Percentiles rank a stretch among this genome's conserved stretches.
These are phyloP conservation scores for Drosophila niveifrons DNA, from an alignment of 2,888 invertebrate genomes.

Conservation along the genomic window DNA sequence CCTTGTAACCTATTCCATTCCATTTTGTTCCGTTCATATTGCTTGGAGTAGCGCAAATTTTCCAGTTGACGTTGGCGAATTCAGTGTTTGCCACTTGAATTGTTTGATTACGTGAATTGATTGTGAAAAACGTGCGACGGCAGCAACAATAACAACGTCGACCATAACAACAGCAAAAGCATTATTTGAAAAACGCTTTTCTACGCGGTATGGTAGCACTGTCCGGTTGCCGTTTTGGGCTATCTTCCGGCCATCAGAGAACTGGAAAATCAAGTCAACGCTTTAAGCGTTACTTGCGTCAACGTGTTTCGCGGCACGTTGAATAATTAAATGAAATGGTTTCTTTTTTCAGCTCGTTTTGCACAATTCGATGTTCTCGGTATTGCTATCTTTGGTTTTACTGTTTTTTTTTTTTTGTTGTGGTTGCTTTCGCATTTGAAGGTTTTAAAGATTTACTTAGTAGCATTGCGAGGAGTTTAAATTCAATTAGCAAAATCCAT, in stretches of 20 bases:
- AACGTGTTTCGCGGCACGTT: slow-evolving; percentile 55
- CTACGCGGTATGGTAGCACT: slow-evolving; percentile 11
- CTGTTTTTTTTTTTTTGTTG: slow-evolving; percentile 12
- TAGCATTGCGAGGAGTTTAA: slow-evolving; percentile 67
- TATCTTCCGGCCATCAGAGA: slow-evolving; percentile 52
- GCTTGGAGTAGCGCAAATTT: slow-evolving; percentile 73
- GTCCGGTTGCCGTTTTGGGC: slow-evolving; percentile 18
- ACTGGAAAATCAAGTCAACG: slow-evolving; percentile 45
- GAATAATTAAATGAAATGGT: slow-evolving; percentile 73
- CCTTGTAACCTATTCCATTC: background rate
- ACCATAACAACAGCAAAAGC: slow-evolving; percentile 52
- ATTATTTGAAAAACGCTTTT: slow-evolving; percentile 39
- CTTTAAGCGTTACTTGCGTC: slow-evolving; percentile 38
- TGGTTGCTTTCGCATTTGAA: slow-evolving; percentile 29
- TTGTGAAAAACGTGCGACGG: slow-evolving; percentile 81
- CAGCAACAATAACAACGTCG: slow-evolving; percentile 52
- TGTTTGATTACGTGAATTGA: slow-evolving; percentile 84
- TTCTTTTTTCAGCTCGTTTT: slow-evolving; percentile 57
- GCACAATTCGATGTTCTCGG: background rate
- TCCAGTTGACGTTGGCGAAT: slow-evolving; percentile 84
- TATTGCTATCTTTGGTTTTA: too few relatives aligned
- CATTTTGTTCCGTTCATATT: slow-evolving; percentile 24
- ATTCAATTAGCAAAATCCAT: slow-evolving; percentile 74
- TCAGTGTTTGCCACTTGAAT: slow-evolving; percentile 84
- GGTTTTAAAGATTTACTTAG: slow-evolving; percentile 60